Conservation (phyloP, 1,140 invertebrate species). For the Tribolium madens region DNA sequence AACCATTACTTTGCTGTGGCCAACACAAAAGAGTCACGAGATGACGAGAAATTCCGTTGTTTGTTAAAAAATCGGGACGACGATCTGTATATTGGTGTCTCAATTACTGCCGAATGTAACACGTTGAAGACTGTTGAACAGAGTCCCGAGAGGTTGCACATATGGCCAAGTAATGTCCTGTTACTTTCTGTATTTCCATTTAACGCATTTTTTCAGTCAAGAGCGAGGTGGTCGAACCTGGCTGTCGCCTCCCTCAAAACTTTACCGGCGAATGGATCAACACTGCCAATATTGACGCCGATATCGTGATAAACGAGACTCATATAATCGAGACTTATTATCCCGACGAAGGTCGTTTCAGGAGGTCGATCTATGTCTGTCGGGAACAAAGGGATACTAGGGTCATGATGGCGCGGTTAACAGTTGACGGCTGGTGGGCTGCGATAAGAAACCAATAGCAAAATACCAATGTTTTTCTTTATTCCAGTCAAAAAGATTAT, state of each 20-base stretch:
- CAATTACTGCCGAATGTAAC: slow-evolving; percentile 93
- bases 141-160: slow-evolving; percentile 88
- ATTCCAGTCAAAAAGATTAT: slow-evolving; percentile 92
- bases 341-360: slow-evolving; percentile 89
- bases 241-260: slow-evolving; percentile 92
- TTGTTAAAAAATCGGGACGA: slow-evolving; percentile 95
- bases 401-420: slow-evolving; percentile 95
- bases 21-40: slow-evolving; percentile 93
- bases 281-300: slow-evolving; percentile 95
- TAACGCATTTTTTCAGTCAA: slow-evolving; percentile 71
- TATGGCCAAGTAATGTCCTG: slow-evolving; percentile 77
- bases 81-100: slow-evolving; percentile 89
- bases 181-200: neutral
- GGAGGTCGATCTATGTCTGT: slow-evolving; percentile 95
- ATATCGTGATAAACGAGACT: slow-evolving; percentile 94
- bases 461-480: slow-evolving; percentile 6
- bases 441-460: slow-evolving; percentile 17
- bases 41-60: slow-evolving; percentile 93
- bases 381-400: slow-evolving; percentile 87
- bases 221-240: slow-evolving; percentile 88
- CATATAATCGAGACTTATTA: slow-evolving; percentile 96
- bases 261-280: slow-evolving; percentile 97
- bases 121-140: slow-evolving; percentile 92
- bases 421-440: slow-evolving; percentile 92
- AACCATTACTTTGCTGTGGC: slow-evolving; percentile 96